These are phyloP conservation scores for Lepisosteus osseus DNA, from an alignment of 2,113 vertebrate species.

Conservation along the genomic window DNA sequence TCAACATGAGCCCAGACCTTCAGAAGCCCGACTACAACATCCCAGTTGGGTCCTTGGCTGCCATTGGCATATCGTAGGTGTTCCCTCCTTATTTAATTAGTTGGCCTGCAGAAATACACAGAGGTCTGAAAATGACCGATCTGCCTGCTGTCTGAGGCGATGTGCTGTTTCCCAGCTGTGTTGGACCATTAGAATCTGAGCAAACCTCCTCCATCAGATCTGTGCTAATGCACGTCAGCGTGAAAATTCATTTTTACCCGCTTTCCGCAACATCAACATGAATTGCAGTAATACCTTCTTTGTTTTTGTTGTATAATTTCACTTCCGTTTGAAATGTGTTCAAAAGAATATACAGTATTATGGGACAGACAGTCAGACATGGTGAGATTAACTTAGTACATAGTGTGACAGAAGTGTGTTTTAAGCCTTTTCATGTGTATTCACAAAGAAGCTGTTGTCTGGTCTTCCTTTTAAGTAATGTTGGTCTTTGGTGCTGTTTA, in stretches of 20 bases:
- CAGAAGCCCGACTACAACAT: constrained; percentile 82
- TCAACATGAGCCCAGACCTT: constrained; percentile 97
- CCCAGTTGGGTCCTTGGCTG: constrained; percentile 90
- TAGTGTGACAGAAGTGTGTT: too few species aligned
- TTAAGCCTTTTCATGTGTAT: too few species aligned
- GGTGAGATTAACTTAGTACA: too few species aligned
- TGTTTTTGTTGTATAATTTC: background rate
- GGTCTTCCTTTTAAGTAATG: too few species aligned
- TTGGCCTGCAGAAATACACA: constrained; percentile 33
- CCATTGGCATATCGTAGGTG: constrained; percentile 90
- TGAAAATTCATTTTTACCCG: background rate
- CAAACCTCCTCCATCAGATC: background rate
- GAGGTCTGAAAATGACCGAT: constrained; percentile 37
- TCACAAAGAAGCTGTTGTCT: too few species aligned
- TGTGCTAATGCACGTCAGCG: constrained; percentile 27
- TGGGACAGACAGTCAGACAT: too few species aligned
- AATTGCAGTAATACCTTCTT: background rate
- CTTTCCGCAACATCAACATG: constrained; percentile 1
- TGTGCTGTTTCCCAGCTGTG: constrained; percentile 18
- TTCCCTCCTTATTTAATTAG: background rate
- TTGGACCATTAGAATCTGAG: constrained; percentile 45
- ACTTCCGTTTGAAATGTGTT: background rate
- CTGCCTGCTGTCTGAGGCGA: constrained; percentile 32
- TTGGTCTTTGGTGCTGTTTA: too few species aligned
- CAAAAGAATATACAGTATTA: too few species aligned